Base-by-base conservation (phyloP, 2,113 vertebrate genomes). In the Todiramphus chloris region DNA sequence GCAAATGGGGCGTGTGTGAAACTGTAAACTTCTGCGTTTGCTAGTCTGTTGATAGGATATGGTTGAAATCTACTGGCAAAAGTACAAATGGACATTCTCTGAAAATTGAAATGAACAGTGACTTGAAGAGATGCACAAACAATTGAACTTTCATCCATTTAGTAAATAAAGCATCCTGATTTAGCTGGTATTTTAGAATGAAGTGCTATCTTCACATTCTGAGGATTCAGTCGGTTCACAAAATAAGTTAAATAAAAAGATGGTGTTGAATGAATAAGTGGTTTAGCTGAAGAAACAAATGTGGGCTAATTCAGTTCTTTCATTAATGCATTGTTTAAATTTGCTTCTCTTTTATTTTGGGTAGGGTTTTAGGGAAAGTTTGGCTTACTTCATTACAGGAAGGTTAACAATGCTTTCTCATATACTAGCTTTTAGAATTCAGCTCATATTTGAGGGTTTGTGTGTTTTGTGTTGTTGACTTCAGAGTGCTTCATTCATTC, bases 31-130 rank as follows among this genome's bases (percentile, higher is more conserved):
- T 83, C 50, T 79, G 27, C 10, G 12, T 87, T 91, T 81, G 87
- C 24, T 89, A 60, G 23, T 50, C 67, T 91, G 92, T 87, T 94
- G 89, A 87, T 59, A 64, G 59, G 82, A 28, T 82, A 70, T 18
- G 60, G 68, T 60, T 95, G 95, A 97, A 93, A 94, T 94, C 55
- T 94, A 7, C 37, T 96, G 96, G 87, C 84, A 95, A 35, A 88
- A 82, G 60, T 67, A 89, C 95, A 95, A 89, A 43, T 2, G 3
- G 44, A 82, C 48, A 31, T 48, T 83, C 30, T 69, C 58, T 62
- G 50, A 88, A 82, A 90, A 69, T 13, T 85, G 76, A 89, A 75
- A 75, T 83, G 43, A 95, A 64, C 28, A 21, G 23, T 60, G 93
- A 69, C 37, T 83, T 63, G 44, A 51, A 87, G 55, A 39, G 24